Evolutionary conservation across 2,888 invertebrate species (phyloP).

Genomic region (Allacma fusca): DNA sequence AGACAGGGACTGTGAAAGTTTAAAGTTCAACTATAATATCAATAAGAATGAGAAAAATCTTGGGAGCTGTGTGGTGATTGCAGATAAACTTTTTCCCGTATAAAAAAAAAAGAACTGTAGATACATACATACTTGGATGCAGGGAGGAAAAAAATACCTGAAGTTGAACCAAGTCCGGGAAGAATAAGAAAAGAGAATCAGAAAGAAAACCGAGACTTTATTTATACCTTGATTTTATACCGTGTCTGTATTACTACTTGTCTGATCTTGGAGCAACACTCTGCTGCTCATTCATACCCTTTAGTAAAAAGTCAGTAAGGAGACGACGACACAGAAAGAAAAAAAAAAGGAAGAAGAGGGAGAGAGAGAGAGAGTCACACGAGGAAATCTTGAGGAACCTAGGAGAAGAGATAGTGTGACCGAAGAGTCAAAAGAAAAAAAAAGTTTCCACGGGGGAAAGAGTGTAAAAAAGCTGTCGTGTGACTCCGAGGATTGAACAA

Average conservation of each 20-base stretch:
- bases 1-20: constrained; percentile 18
- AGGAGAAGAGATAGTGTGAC: constrained; percentile 32
- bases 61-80: constrained; percentile 48
- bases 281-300: not conserved
- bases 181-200: constrained; percentile 2
- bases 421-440: constrained; percentile 40
- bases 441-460: constrained; percentile 43
- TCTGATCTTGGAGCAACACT: not conserved
- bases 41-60: constrained; percentile 46
- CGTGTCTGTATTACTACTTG: not conserved
- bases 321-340: no score
- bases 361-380: not conserved
- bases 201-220: not conserved
- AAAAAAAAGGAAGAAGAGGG: no score
- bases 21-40: constrained; percentile 41
- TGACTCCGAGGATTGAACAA: constrained; percentile 56
- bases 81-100: constrained; percentile 47
- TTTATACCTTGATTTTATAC: constrained; percentile 22
- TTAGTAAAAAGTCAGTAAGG: no score
- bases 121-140: not conserved
- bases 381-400: constrained; percentile 16
- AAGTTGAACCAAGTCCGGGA: not conserved
- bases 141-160: not conserved
- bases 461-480: constrained; percentile 51
- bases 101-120: constrained; percentile 14